phyloP scores from a whole-genome alignment of 2,113 vertebrate genomes.

The Furnarius figulus region DNA sequence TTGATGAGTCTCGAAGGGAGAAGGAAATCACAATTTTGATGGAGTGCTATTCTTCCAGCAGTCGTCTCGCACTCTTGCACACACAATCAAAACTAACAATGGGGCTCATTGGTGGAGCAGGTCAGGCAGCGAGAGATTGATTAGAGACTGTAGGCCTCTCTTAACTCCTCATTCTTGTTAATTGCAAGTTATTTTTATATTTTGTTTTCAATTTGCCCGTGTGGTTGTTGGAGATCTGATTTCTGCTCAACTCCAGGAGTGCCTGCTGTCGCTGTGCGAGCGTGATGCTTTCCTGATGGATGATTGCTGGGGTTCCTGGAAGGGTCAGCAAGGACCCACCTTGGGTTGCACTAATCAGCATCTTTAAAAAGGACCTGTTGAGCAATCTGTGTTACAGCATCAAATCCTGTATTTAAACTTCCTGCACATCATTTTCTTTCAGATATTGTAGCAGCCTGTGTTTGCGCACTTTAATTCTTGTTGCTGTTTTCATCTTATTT shows the following conservation, averaged over 20 bases:
- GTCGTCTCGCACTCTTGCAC: not conserved
- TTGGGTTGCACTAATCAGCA: not conserved
- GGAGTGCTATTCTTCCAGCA: constrained; percentile 26
- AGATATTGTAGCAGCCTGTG: not conserved
- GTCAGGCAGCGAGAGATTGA: constrained; percentile 44
- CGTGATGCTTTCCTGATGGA: not conserved
- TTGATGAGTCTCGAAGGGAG: constrained; percentile 3
- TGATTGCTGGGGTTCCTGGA: not conserved
- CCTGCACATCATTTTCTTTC: not conserved
- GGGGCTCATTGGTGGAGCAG: constrained; percentile 21
- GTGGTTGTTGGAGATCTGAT: not conserved
- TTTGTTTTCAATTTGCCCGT: not conserved
- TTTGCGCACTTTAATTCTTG: not conserved
- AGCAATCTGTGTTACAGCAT: not conserved
- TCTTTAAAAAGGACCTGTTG: not conserved
- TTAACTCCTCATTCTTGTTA: constrained; percentile 53
- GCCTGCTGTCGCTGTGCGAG: rapidly evolving
- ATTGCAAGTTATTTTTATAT: constrained; percentile 39
- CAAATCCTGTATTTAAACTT: not conserved
- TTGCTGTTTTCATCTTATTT: not conserved
- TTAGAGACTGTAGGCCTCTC: constrained; percentile 34
- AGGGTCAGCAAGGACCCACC: not conserved
- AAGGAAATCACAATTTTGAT: constrained; percentile 2
- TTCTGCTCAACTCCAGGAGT: not conserved
- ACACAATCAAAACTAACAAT: constrained; percentile 59